phyloP scores from a whole-genome alignment of 2,888 invertebrate species.

The Cephus spinipes region DNA sequence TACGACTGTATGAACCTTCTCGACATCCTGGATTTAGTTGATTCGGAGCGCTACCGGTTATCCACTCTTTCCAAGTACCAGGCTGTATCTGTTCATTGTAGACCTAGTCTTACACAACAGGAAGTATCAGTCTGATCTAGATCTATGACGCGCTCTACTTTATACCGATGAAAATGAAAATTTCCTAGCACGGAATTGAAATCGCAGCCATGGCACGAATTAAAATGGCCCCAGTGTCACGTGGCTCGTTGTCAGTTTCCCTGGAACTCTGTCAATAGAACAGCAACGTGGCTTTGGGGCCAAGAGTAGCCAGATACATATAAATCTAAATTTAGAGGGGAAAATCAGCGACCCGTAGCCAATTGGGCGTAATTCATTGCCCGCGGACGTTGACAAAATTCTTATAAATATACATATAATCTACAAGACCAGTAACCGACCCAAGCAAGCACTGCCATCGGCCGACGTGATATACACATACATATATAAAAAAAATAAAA shows the following conservation, averaged over 20 bases:
- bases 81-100: not conserved
- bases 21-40: not conserved
- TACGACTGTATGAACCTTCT: not conserved
- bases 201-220: not conserved
- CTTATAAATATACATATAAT: not conserved
- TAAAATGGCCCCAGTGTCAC: not conserved
- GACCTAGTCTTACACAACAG: not conserved
- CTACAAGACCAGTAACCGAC: not conserved
- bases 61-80: too few relatives aligned
- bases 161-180: not conserved
- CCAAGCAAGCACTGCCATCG: not conserved
- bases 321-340: not conserved
- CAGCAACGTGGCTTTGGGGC: not conserved
- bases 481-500: not conserved
- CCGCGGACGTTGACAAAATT: not conserved
- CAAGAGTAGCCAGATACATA: not conserved
- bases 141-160: not conserved
- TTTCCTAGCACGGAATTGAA: not conserved
- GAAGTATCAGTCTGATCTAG: not conserved
- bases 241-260: not conserved
- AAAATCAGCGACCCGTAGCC: not conserved
- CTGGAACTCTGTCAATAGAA: not conserved
- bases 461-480: not conserved
- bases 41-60: not conserved
- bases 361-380: not conserved